Evolutionary conservation across 2,888 invertebrate genomes (phyloP), one percentile per base, ranked within the genome.

Genomic region (Eucera pruinosa): DNA sequence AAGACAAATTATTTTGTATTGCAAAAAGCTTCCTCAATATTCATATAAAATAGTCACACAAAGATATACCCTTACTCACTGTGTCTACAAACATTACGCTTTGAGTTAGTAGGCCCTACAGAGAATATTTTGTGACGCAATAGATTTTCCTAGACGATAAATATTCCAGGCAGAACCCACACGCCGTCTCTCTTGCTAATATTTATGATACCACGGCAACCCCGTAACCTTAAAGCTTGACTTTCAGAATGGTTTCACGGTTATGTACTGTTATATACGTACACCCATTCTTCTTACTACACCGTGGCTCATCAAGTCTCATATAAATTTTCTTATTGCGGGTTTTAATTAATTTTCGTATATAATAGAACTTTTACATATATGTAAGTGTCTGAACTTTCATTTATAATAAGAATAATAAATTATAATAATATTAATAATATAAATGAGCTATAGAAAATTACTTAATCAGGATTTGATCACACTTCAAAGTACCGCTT

Each of bases 91-190:
- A 60, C 60, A 23, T 61, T 15, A 36, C 25, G 7, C 33, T 30
- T 6, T 36, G 48, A 61, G 48, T 36, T 48, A 48, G n/a, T n/a
- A 36, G 48, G 13, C 15, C 27, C 30, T 47, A 25, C 15, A n/a
- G n/a, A n/a, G 23, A 60, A 23, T 48, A 61, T 23, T 48, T 13
- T 5, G 23, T 36, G 25, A 36, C 25, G 23, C 33, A 25, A 25
- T 48, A 61, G 61, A 61, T 48, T 36, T 36, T 61, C 36, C 36
- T 36, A 48, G 47, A 2, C 25, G 47, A 61, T 61, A 48, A 61
- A 61, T 36, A 36, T 47, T 36, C 7, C 1, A 36, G 36, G 33
- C 61, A 13, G 23, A 61, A 36, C 47, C 36, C 36, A 25, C 50
- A 18, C 48, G 25, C 43, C 18, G 25, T 39, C 23, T 15, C 48